Percentiles rank a stretch among this genome's conserved stretches.
Conservation (phyloP, 64 coral and sea anemone genomes). For the Porites lutea region DNA sequence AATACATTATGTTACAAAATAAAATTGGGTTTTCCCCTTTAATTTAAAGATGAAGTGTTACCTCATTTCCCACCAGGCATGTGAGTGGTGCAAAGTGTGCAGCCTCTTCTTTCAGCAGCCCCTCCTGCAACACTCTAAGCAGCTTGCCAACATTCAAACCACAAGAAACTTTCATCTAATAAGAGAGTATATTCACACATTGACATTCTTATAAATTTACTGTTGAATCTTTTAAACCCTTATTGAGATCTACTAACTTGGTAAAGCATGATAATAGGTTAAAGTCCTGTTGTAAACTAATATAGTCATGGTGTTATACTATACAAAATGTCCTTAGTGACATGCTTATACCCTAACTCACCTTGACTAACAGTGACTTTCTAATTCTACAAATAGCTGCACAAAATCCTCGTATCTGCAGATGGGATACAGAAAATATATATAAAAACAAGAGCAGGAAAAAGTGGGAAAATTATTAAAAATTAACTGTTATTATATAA, state of each 20-base stretch:
- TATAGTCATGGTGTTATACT: background rate
- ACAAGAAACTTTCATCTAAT: slow-evolving; percentile 72
- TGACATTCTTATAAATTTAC: too few species aligned
- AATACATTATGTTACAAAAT: too few species aligned
- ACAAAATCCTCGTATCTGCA: background rate
- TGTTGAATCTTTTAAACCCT: background rate
- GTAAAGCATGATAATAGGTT: too few species aligned
- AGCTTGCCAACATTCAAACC: slow-evolving; percentile 77
- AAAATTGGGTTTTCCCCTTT: too few species aligned
- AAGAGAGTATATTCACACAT: background rate
- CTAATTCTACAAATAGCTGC: background rate
- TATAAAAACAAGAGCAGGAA: background rate
- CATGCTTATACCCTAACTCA: background rate
- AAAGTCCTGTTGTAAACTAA: too few species aligned
- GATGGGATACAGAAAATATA: background rate
- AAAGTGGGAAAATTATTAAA: too few species aligned
- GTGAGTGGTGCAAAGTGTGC: slow-evolving; percentile 54
- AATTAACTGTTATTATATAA: too few species aligned
- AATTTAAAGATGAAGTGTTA: background rate
- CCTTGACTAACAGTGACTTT: background rate
- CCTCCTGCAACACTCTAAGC: slow-evolving; percentile 73
- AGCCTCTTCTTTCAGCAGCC: slow-evolving; percentile 71
- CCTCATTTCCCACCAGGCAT: slow-evolving; percentile 73
- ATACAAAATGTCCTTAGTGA: background rate
- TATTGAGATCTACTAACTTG: too few species aligned